These are phyloP conservation scores for Ridgeia piscesae DNA, from an alignment of 1,140 invertebrate genomes.

Conservation along the genomic window DNA sequence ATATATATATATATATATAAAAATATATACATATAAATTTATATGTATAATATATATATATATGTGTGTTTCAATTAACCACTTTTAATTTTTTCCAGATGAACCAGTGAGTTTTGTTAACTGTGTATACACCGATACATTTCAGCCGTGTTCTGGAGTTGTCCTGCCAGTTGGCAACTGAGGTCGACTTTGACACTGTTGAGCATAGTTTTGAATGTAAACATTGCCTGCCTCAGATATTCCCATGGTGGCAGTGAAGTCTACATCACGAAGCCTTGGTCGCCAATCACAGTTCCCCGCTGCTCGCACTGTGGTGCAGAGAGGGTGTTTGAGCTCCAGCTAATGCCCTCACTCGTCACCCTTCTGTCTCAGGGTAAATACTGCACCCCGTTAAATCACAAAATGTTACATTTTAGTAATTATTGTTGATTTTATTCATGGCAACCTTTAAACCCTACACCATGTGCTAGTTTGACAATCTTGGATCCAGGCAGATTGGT, in stretches of 20 bases:
- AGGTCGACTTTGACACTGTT: background rate
- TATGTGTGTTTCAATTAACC: too few species aligned
- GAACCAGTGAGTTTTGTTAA: too few species aligned
- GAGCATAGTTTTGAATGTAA: background rate
- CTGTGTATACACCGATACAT: background rate
- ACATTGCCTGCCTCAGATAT: constrained; percentile 10
- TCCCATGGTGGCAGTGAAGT: constrained; percentile 1
- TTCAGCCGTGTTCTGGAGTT: background rate
- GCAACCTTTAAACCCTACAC: too few species aligned
- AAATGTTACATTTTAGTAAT: background rate
- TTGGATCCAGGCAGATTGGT: too few species aligned
- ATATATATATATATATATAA: too few species aligned
- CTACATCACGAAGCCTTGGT: background rate
- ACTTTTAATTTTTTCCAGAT: too few species aligned
- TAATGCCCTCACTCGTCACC: constrained; percentile 5
- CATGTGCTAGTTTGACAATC: too few species aligned
- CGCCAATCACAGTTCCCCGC: background rate
- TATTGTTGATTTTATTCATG: too few species aligned
- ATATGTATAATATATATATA: too few species aligned
- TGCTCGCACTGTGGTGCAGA: background rate
- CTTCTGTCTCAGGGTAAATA: background rate
- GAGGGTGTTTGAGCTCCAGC: constrained; percentile 15
- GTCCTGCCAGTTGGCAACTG: too few species aligned
- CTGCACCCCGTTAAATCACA: background rate
- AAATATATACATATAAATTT: too few species aligned